These are phyloP conservation scores for Nannobrachium achirus DNA, from an alignment of 2,113 vertebrate genomes.

Conservation along the genomic window DNA sequence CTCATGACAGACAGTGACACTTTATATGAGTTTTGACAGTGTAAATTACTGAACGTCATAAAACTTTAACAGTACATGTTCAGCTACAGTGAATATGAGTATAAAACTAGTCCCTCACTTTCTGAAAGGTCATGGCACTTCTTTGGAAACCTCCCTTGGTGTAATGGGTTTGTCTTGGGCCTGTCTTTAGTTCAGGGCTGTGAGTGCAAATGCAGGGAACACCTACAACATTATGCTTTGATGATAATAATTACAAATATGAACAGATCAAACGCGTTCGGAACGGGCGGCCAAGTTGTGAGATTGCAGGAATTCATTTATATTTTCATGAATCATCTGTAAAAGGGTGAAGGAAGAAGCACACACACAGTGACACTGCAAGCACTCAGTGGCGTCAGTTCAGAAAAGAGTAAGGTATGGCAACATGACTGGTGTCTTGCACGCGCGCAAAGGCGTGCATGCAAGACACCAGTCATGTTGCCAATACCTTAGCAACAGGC, in stretches of 20 bases:
- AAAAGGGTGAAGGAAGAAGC: background rate
- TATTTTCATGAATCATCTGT: constrained; percentile 39
- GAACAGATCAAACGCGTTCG: constrained; percentile 8
- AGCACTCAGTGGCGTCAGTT: too few relatives aligned
- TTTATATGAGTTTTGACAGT: background rate
- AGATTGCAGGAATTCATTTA: constrained; percentile 31
- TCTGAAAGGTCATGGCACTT: constrained; percentile 34
- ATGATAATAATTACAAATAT: constrained; percentile 7
- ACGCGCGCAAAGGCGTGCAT: too few relatives aligned
- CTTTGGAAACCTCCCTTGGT: constrained; percentile 42
- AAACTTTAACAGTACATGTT: constrained; percentile 15
- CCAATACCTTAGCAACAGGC: too few relatives aligned
- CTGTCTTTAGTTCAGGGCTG: constrained; percentile 18
- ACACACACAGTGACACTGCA: too few relatives aligned
- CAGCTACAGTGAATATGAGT: constrained; percentile 29
- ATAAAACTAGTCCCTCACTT: constrained; percentile 44
- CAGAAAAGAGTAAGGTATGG: too few relatives aligned
- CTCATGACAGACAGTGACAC: background rate
- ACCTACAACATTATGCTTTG: constrained; percentile 31
- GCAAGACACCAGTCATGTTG: too few relatives aligned
- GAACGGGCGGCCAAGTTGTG: constrained; percentile 9
- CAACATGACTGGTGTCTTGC: too few relatives aligned
- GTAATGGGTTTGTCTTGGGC: constrained; percentile 21
- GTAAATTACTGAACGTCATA: background rate
- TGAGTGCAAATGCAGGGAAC: constrained; percentile 33